phyloP scores from a whole-genome alignment of 1,140 invertebrate genomes.

The Cyclina sinensis region DNA sequence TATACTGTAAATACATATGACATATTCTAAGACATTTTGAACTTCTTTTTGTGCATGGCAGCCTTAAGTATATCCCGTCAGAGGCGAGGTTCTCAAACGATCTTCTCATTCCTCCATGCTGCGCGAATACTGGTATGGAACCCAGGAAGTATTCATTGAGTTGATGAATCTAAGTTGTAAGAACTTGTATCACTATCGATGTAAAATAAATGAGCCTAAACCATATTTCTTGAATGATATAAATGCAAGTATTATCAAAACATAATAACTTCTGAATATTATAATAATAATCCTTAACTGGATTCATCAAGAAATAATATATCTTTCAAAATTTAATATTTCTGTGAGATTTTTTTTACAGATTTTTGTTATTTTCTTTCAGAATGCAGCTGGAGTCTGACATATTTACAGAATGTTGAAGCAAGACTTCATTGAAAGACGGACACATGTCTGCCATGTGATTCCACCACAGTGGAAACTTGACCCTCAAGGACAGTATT shows the following conservation, averaged over 20 bases:
- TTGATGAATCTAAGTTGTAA: too few species aligned
- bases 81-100: too few species aligned
- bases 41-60: too few species aligned
- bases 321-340: background rate
- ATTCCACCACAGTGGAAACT: constrained; percentile 79
- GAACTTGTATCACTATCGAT: too few species aligned
- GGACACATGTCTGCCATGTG: constrained; percentile 66
- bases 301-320: background rate
- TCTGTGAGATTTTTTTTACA: background rate
- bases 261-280: background rate
- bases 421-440: constrained; percentile 79
- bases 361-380: too few species aligned
- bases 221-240: background rate
- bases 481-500: constrained; percentile 73
- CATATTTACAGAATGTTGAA: constrained; percentile 39
- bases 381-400: background rate
- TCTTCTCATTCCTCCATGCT: too few species aligned
- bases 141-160: too few species aligned
- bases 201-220: too few species aligned
- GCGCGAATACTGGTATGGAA: too few species aligned
- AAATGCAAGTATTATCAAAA: background rate
- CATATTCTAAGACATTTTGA: too few species aligned
- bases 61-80: background rate
- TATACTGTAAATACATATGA: too few species aligned
- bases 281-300: background rate